phyloP scores from a whole-genome alignment of 1,140 invertebrate genomes.

The Ceratoteleas bidentatus region DNA sequence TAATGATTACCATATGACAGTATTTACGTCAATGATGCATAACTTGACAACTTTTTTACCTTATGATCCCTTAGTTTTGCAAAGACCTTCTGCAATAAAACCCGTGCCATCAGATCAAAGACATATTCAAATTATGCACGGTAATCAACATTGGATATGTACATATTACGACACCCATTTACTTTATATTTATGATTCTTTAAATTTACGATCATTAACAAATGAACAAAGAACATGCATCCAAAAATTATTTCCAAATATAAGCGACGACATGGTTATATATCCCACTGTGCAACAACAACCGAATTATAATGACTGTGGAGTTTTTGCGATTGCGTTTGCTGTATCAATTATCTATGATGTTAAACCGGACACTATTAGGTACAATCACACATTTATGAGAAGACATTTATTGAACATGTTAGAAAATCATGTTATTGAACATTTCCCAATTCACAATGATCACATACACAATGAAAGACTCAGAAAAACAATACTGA shows the following conservation, averaged over 20 bases:
- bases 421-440: too few species aligned
- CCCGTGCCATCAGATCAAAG: constrained; percentile 14
- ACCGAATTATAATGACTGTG: too few species aligned
- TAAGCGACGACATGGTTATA: constrained; percentile 9
- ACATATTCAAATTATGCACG: constrained; percentile 29
- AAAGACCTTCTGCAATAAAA: constrained; percentile 15
- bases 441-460: too few species aligned
- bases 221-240: constrained; percentile 4
- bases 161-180: too few species aligned
- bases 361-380: constrained; percentile 14
- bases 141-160: constrained; percentile 32
- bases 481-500: too few species aligned
- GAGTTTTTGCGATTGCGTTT: constrained; percentile 24
- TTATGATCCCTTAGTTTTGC: constrained; percentile 24
- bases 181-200: too few species aligned
- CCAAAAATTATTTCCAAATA: constrained; percentile 20
- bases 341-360: constrained; percentile 12
- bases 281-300: constrained; percentile 27
- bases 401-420: constrained; percentile 14
- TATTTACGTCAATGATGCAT: constrained; percentile 31
- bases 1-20: constrained; percentile 7
- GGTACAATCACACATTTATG: constrained; percentile 11
- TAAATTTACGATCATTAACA: too few species aligned
- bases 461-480: too few species aligned
- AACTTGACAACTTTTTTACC: constrained; percentile 30